These are phyloP conservation scores for Drosophila aff. DNA, from an alignment of 1,140 invertebrate species.

Conservation along the genomic window DNA sequence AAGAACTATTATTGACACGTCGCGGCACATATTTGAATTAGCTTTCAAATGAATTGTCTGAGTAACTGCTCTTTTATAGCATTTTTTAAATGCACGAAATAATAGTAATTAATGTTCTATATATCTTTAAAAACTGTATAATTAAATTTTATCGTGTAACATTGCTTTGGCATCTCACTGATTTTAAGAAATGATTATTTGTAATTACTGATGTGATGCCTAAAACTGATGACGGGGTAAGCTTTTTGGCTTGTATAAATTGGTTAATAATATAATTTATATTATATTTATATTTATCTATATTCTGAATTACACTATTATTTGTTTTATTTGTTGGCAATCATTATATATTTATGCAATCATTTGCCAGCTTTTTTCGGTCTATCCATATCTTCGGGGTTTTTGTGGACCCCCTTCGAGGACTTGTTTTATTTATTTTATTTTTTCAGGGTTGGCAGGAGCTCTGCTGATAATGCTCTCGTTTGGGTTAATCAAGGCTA, in stretches of 20 bases:
- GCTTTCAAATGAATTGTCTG: not conserved
- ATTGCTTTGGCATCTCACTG: not conserved
- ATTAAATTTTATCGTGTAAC: not conserved
- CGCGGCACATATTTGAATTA: not conserved
- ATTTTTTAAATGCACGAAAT: not conserved
- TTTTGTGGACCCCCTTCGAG: conserved; percentile 2
- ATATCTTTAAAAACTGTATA: not conserved
- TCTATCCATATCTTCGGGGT: not conserved
- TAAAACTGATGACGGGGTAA: not conserved
- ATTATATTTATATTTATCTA: not conserved
- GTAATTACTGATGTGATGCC: not conserved
- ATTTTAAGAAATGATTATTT: not conserved
- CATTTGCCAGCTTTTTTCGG: conserved; percentile 1
- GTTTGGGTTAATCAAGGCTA: conserved; percentile 75
- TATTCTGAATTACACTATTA: not conserved
- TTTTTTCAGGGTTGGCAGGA: not conserved
- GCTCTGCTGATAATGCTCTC: conserved; percentile 53
- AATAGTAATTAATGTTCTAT: not conserved
- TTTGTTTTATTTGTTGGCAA: conserved; percentile 52
- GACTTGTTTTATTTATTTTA: conserved; percentile 1
- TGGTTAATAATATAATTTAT: no score
- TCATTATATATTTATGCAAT: conserved; percentile 77
- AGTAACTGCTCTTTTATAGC: not conserved
- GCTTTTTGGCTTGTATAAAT: not conserved
- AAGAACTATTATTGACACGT: not conserved